A percentile compares a stretch with the other conserved stretches of the same genome.
These are phyloP conservation scores for Syndactyla subalaris DNA, from an alignment of 2,797 vertebrate genomes.

Conservation along the genomic window DNA sequence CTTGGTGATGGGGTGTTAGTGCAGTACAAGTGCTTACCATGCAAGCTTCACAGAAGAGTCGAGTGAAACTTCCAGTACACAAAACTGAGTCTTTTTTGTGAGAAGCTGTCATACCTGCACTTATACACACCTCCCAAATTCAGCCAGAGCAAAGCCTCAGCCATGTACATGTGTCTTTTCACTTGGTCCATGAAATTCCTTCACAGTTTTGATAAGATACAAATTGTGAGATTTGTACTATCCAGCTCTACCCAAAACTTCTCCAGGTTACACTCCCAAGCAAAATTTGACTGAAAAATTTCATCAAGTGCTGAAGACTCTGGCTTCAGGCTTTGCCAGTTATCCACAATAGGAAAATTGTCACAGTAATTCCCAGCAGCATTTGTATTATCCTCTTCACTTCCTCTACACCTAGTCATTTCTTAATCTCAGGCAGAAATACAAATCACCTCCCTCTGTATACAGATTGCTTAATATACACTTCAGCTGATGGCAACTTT, in stretches of 20 bases:
- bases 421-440: slow-evolving; percentile 30
- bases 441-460: not conserved
- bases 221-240: not conserved
- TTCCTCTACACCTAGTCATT: slow-evolving; percentile 12
- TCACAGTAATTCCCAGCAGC: not conserved
- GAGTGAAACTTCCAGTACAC: not conserved
- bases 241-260: not conserved
- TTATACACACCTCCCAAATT: not conserved
- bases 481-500: not conserved
- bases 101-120: not conserved
- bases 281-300: slow-evolving; percentile 6
- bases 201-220: not conserved
- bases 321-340: not conserved
- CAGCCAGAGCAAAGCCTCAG: not conserved
- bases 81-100: not conserved
- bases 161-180: not conserved
- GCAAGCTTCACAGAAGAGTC: not conserved
- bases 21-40: not conserved
- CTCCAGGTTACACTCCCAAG: not conserved
- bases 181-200: not conserved
- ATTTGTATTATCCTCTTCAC: not conserved
- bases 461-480: not conserved
- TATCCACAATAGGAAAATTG: not conserved
- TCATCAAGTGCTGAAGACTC: not conserved
- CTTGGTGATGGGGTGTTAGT: not conserved